Percentiles rank a stretch among this genome's conserved stretches.
Conservation (phyloP, 2,888 invertebrate species). For the Euplexia lucipara region DNA sequence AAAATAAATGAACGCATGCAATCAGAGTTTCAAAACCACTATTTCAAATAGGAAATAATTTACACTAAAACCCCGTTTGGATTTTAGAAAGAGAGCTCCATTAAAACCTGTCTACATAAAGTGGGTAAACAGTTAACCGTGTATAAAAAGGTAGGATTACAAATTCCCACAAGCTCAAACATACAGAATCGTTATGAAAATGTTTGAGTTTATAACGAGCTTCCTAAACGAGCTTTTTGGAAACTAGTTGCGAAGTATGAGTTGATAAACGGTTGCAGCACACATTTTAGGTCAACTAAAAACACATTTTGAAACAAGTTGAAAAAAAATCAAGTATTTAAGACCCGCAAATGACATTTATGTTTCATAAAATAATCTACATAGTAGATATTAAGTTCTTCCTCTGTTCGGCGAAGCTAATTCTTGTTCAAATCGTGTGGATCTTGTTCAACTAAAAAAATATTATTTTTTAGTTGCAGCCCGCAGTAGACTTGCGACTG, state of each 20-base stretch:
- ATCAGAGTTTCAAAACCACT: not conserved
- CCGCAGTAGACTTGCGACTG: no score
- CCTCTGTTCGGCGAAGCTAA: not conserved
- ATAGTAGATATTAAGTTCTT: no score
- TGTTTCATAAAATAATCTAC: constrained; percentile 3
- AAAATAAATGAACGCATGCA: no score
- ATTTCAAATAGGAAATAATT: no score
- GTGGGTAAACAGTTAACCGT: not conserved
- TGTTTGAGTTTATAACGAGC: constrained; percentile 57
- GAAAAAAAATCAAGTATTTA: constrained; percentile 1
- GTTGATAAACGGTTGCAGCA: constrained; percentile 39
- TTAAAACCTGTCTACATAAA: constrained; percentile 15
- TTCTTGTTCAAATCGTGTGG: no score
- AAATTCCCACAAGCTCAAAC: constrained; percentile 28
- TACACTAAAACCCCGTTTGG: not conserved
- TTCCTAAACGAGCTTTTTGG: constrained; percentile 44
- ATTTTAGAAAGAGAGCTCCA: not conserved
- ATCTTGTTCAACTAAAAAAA: no score
- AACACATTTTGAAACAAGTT: constrained; percentile 30
- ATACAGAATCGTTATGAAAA: constrained; percentile 41
- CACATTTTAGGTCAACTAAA: constrained; percentile 40
- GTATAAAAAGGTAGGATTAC: constrained; percentile 30
- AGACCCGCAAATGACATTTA: not conserved
- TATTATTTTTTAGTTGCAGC: no score
- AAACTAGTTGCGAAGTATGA: constrained; percentile 38